A percentile compares a stretch with the other conserved stretches of the same genome.
Evolutionary conservation across 2,113 vertebrate genomes (phyloP).

Genomic region (Felis catus): F.catus_Fca126_mat1.0 CM031418.1:92875501-92876000

Average conservation of each 20-base stretch:
- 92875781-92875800: neutral
- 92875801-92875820: neutral
- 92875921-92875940: fast-evolving
- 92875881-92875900: neutral
- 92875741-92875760: neutral
- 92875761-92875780: neutral
- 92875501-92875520: neutral
- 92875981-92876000: neutral
- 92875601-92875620: neutral
- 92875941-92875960: neutral
- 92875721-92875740: neutral
- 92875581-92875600: neutral
- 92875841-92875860: neutral
- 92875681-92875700: neutral
- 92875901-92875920: fast-evolving
- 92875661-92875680: neutral
- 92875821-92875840: neutral
- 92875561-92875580: neutral
- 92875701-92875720: neutral
- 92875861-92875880: neutral
- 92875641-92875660: neutral
- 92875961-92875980: too few species aligned
- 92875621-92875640: neutral
- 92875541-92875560: neutral
- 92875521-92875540: neutral